Percentiles rank a stretch among this genome's conserved stretches.
Evolutionary conservation across 2,888 invertebrate species (phyloP).

Genomic region (Strigamia crassipes): DNA sequence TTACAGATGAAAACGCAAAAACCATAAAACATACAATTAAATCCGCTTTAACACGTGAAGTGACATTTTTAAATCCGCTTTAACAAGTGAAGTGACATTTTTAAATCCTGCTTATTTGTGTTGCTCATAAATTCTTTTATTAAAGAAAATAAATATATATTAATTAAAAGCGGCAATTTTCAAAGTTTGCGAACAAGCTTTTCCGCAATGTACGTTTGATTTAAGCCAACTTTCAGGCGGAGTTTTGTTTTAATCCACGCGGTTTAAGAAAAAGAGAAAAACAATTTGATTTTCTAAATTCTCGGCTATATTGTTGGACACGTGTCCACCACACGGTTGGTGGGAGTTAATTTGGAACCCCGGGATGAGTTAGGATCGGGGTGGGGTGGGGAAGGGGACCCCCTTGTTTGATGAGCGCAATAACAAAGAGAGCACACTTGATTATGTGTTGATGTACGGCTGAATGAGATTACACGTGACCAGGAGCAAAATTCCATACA

Average conservation of each 20-base stretch:
- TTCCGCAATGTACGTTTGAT: background rate
- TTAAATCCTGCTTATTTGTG: background rate
- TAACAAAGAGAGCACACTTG: background rate
- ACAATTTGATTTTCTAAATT: background rate
- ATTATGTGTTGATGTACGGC: constrained; percentile 24
- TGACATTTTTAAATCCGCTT: too few relatives aligned
- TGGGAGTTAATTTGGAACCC: background rate
- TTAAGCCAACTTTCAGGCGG: constrained; percentile 13
- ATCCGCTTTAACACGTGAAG: too few relatives aligned
- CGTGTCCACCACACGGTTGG: background rate
- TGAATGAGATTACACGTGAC: constrained; percentile 28
- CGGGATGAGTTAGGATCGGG: background rate
- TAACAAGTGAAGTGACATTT: background rate
- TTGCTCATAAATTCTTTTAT: background rate
- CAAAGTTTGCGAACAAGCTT: background rate
- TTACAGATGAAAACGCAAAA: too few relatives aligned
- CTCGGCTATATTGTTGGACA: background rate
- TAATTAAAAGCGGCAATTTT: background rate
- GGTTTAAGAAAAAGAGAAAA: too few relatives aligned
- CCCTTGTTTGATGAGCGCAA: constrained; percentile 14
- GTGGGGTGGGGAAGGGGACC: background rate
- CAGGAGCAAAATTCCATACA: background rate
- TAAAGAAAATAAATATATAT: background rate
- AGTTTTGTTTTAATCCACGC: background rate
- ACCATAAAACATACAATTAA: too few relatives aligned